These are phyloP conservation scores for Xestia rhomboidea DNA, from an alignment of 2,888 invertebrate genomes.

Conservation along the genomic window DNA sequence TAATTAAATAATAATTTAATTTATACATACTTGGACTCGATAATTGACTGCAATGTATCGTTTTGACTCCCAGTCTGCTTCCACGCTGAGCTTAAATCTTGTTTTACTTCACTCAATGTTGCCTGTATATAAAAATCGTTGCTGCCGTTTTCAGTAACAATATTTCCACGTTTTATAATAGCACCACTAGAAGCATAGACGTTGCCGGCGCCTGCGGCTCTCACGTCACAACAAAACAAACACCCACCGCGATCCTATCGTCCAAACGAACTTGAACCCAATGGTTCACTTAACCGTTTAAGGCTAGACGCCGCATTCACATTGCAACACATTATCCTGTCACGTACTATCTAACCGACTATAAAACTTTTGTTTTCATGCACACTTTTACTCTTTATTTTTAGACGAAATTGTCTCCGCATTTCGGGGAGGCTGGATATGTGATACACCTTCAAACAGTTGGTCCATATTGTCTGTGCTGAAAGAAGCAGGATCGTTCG, in stretches of 20 bases:
- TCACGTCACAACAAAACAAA: slow-evolving; percentile 86
- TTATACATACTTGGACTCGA: neutral
- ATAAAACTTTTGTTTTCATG: slow-evolving; percentile 73
- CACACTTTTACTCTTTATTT: slow-evolving; percentile 72
- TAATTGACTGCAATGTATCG: neutral
- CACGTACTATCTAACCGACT: slow-evolving; percentile 69
- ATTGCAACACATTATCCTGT: slow-evolving; percentile 75
- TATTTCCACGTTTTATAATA: slow-evolving; percentile 59
- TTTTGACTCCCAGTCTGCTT: neutral
- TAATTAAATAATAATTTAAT: neutral
- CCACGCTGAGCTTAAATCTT: neutral
- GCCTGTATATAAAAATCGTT: slow-evolving; percentile 14
- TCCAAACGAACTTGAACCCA: slow-evolving; percentile 82
- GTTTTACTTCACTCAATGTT: neutral
- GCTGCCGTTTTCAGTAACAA: slow-evolving; percentile 58
- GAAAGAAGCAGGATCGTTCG: slow-evolving; percentile 70
- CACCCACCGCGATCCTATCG: slow-evolving; percentile 77
- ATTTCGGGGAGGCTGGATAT: slow-evolving; percentile 71
- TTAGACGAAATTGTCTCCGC: slow-evolving; percentile 65
- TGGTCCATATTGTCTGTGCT: slow-evolving; percentile 66
- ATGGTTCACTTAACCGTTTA: slow-evolving; percentile 77
- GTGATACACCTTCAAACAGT: slow-evolving; percentile 80
- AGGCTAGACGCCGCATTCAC: slow-evolving; percentile 70
- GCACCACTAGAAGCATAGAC: slow-evolving; percentile 62
- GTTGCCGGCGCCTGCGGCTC: slow-evolving; percentile 82